These are phyloP conservation scores for Pammene aurita DNA, from an alignment of 2,888 invertebrate species.

Conservation along the genomic window DNA sequence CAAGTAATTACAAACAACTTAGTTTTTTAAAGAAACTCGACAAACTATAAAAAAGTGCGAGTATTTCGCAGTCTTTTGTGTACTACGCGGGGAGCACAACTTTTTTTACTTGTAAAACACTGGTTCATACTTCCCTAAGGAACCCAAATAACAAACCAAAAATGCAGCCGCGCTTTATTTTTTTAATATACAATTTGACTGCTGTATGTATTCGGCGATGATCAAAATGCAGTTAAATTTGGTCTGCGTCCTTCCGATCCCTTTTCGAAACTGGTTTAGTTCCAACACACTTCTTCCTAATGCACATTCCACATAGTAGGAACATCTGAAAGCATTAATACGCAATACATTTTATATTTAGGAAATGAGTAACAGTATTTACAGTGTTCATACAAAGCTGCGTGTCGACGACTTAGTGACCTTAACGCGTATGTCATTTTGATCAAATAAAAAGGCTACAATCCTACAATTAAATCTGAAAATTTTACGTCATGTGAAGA, in stretches of 20 bases:
- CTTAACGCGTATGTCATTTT: slow-evolving; percentile 1
- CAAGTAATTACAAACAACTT: too few species aligned
- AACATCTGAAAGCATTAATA: not conserved
- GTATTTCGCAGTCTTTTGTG: too few species aligned
- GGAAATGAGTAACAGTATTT: too few species aligned
- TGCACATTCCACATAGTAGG: slow-evolving; percentile 6
- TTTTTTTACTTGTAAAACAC: too few species aligned
- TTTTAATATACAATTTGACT: too few species aligned
- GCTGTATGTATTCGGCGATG: not conserved
- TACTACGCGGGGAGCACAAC: too few species aligned
- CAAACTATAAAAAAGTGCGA: too few species aligned
- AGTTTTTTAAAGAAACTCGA: too few species aligned
- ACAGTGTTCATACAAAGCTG: slow-evolving; percentile 12
- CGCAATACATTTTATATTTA: slow-evolving; percentile 5
- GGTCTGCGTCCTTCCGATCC: not conserved
- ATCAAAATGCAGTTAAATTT: not conserved
- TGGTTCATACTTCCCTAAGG: too few species aligned
- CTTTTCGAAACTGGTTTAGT: slow-evolving; percentile 1
- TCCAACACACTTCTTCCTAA: not conserved
- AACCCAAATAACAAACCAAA: too few species aligned
- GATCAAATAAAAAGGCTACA: not conserved
- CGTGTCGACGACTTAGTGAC: slow-evolving; percentile 12
- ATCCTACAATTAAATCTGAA: slow-evolving; percentile 61
- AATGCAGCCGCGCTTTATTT: too few species aligned
- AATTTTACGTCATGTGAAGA: slow-evolving; percentile 65